Conservation (phyloP, 2,113 vertebrate species). For the Tiliqua scincoides region DNA sequence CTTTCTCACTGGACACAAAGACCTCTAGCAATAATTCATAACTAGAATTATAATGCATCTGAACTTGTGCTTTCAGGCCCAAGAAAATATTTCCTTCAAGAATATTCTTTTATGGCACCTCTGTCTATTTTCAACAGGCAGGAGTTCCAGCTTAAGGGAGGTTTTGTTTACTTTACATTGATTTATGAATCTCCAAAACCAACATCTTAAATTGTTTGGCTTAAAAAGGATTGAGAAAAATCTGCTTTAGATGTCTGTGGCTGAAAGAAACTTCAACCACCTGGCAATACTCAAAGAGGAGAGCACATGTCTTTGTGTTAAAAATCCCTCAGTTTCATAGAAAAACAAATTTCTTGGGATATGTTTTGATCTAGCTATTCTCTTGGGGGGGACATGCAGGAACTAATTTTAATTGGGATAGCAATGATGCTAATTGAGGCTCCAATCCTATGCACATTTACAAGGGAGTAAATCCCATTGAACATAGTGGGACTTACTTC, state of each 20-base stretch:
- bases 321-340: conserved; percentile 17
- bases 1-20: no score
- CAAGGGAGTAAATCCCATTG: no score
- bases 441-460: no score
- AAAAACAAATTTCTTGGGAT: conserved; percentile 41
- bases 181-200: not conserved
- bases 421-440: conserved; percentile 11
- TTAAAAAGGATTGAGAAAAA: not conserved
- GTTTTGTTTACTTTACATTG: not conserved
- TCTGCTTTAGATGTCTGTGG: not conserved
- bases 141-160: not conserved
- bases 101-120: not conserved
- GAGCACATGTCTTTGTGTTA: not conserved
- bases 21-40: not conserved
- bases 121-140: not conserved
- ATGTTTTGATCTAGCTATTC: conserved; percentile 35
- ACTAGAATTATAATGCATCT: not conserved
- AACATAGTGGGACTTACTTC: no score
- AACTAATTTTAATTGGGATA: conserved; percentile 47
- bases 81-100: not conserved
- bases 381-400: conserved; percentile 10
- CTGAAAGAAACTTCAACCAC: conserved; percentile 8
- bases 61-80: not conserved
- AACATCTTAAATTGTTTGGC: not conserved
- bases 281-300: not conserved